phyloP scores from a whole-genome alignment of 1,140 invertebrate species.

The Trachelipus rathkii region DNA sequence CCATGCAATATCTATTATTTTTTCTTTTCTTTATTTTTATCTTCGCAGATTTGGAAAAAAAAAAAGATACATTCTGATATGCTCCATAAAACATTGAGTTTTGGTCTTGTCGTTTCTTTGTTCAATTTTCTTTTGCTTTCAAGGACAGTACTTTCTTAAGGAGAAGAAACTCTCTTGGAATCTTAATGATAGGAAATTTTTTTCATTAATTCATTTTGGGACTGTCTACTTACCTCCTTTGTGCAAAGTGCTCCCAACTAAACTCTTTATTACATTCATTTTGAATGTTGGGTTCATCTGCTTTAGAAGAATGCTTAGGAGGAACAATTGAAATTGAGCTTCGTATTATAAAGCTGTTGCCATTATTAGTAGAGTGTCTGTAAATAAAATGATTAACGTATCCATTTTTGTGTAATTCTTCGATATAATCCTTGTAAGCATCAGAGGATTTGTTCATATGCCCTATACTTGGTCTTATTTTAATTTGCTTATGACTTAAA shows the following conservation, averaged over 20 bases:
- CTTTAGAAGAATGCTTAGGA: not conserved
- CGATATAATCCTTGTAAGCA: not conserved
- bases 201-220: too few relatives aligned
- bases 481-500: not conserved
- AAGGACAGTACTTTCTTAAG: too few relatives aligned
- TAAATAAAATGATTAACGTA: not conserved
- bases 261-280: conserved; percentile 1
- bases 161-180: too few relatives aligned
- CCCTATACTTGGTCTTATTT: not conserved
- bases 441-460: not conserved
- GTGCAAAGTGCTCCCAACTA: not conserved
- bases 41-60: too few relatives aligned
- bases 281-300: not conserved
- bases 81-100: too few relatives aligned
- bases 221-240: not conserved
- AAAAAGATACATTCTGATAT: too few relatives aligned
- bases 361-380: not conserved
- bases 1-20: too few relatives aligned
- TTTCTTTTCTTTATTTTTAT: too few relatives aligned
- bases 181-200: too few relatives aligned
- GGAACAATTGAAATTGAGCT: not conserved
- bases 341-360: not conserved
- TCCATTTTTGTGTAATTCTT: not conserved
- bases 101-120: too few relatives aligned
- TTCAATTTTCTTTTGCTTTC: too few relatives aligned